These are phyloP conservation scores for Eupeodes luniger DNA, from an alignment of 2,888 invertebrate genomes.

Conservation along the genomic window DNA sequence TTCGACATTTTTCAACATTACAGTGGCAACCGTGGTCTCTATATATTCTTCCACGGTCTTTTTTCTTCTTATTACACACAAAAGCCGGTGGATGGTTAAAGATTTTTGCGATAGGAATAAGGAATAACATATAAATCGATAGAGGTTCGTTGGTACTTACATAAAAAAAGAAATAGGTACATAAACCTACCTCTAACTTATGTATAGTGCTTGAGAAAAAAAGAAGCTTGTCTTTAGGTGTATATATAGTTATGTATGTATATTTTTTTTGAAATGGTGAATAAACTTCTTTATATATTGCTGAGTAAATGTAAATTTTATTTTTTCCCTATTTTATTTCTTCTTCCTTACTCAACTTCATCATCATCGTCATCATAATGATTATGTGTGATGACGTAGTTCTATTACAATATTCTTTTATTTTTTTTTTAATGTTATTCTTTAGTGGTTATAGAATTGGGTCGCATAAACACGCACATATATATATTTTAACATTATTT, in stretches of 20 bases:
- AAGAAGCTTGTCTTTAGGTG: neutral
- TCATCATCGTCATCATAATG: conserved; percentile 35
- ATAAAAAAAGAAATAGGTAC: neutral
- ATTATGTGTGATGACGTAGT: conserved; percentile 61
- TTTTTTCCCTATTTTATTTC: neutral
- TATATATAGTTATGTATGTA: neutral
- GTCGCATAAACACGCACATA: conserved; percentile 54
- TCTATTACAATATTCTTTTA: conserved; percentile 58
- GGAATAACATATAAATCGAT: conserved; percentile 24
- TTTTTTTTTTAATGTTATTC: conserved; percentile 56
- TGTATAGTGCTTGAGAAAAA: too few species aligned
- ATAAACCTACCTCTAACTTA: too few species aligned
- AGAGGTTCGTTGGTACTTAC: neutral
- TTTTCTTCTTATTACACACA: conserved; percentile 5
- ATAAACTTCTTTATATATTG: conserved; percentile 9
- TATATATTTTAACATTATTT: neutral
- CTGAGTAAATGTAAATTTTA: conserved; percentile 9
- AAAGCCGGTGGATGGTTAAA: conserved; percentile 31
- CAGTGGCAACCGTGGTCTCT: conserved; percentile 10
- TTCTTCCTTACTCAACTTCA: neutral
- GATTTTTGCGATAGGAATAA: conserved; percentile 26
- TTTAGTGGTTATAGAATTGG: conserved; percentile 54
- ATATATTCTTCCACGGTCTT: conserved; percentile 5
- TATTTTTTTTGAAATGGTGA: neutral
- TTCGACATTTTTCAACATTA: neutral